phyloP scores from a whole-genome alignment of 2,888 invertebrate species.

The Ectobius pallidus region DNA sequence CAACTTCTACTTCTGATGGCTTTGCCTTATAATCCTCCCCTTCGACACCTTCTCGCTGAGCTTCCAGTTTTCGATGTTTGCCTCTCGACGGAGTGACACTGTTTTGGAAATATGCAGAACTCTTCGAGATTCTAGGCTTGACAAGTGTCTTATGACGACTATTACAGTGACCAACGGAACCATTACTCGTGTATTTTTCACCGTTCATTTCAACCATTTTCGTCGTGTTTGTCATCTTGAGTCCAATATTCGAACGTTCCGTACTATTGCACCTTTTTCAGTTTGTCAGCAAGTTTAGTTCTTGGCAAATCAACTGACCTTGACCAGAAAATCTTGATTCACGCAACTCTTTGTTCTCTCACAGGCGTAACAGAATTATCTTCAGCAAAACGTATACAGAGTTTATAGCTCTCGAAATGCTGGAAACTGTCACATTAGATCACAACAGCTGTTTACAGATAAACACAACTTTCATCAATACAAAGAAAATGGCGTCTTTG shows the following conservation, averaged over 20 bases:
- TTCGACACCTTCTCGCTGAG: constrained; percentile 28
- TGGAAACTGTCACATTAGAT: constrained; percentile 17
- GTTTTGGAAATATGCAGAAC: constrained; percentile 40
- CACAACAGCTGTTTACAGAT: constrained; percentile 39
- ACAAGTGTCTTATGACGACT: constrained; percentile 41
- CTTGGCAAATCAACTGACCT: neutral
- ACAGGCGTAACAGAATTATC: constrained; percentile 22
- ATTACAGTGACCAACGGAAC: constrained; percentile 38
- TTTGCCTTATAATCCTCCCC: constrained; percentile 17
- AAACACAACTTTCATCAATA: constrained; percentile 30
- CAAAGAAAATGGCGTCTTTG: constrained; percentile 40
- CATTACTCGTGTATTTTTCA: constrained; percentile 35
- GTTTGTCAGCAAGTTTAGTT: neutral
- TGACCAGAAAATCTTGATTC: neutral
- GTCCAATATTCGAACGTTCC: constrained; percentile 11
- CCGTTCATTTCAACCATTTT: constrained; percentile 42
- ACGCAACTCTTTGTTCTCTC: neutral
- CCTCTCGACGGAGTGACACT: constrained; percentile 41
- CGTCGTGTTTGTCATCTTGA: constrained; percentile 36
- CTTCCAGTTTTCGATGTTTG: constrained; percentile 42
- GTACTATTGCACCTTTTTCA: too few relatives aligned
- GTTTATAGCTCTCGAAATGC: constrained; percentile 21
- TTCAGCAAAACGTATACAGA: constrained; percentile 28
- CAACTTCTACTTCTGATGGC: neutral
- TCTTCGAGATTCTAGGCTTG: constrained; percentile 41